A percentile compares a stretch with the other conserved stretches of the same genome.
Conservation (phyloP, 2,888 invertebrate species). For the Xanthia icteritia region DNA sequence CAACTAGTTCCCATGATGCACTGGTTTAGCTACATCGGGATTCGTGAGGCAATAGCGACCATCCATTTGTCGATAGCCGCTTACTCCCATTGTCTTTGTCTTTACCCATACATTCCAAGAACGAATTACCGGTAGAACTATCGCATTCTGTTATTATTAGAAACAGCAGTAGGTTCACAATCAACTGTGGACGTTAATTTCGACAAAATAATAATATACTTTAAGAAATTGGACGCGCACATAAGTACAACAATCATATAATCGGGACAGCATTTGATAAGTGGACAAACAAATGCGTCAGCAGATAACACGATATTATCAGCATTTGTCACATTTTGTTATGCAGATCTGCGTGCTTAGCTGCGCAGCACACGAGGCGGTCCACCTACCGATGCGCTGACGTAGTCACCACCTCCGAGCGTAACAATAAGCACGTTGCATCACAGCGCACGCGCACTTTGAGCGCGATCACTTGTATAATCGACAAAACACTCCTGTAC, state of each 20-base stretch:
- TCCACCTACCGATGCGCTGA: slow-evolving; percentile 65
- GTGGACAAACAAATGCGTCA: slow-evolving; percentile 67
- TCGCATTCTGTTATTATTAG: slow-evolving; percentile 66
- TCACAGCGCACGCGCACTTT: slow-evolving; percentile 67
- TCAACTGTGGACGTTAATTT: not conserved
- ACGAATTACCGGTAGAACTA: slow-evolving; percentile 65
- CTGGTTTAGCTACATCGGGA: slow-evolving; percentile 73
- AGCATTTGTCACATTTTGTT: slow-evolving; percentile 46
- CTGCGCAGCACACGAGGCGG: slow-evolving; percentile 44
- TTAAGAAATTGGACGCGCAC: not conserved
- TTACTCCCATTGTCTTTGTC: slow-evolving; percentile 51
- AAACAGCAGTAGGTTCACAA: slow-evolving; percentile 22
- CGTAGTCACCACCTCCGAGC: slow-evolving; percentile 64
- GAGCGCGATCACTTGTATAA: slow-evolving; percentile 63
- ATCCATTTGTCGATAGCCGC: slow-evolving; percentile 69
- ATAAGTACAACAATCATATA: not conserved
- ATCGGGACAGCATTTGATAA: slow-evolving; percentile 52
- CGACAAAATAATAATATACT: not conserved
- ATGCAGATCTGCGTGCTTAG: slow-evolving; percentile 47
- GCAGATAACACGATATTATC: slow-evolving; percentile 70
- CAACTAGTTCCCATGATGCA: slow-evolving; percentile 74
- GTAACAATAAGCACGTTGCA: slow-evolving; percentile 69
- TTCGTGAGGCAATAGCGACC: slow-evolving; percentile 70
- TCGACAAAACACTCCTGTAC: slow-evolving; percentile 20
- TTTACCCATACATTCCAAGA: slow-evolving; percentile 77